phyloP scores from a whole-genome alignment of 30 jellyfish, hydroid and myxozoan genomes.

The Nemopilema nomurai region DNA sequence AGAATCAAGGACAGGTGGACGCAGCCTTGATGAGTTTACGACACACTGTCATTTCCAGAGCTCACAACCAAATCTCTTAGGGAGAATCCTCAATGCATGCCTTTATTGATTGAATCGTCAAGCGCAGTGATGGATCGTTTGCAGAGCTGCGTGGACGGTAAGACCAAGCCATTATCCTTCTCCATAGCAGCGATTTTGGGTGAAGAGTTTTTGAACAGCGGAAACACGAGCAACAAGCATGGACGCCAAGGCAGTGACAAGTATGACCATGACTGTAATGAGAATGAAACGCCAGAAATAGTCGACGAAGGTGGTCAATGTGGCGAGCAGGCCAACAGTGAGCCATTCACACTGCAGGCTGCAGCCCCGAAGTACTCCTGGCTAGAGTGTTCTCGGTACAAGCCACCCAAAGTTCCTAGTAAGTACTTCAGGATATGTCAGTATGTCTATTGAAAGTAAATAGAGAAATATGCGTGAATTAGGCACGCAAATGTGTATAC shows the following conservation, averaged over 20 bases:
- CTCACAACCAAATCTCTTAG: neutral
- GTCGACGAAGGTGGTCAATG: neutral
- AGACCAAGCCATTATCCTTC: constrained; percentile 24
- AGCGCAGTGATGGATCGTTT: neutral
- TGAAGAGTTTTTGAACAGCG: constrained; percentile 21
- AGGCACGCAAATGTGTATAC: no score
- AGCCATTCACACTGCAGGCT: neutral
- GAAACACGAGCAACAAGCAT: neutral
- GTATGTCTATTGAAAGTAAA: no score
- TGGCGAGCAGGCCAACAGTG: neutral
- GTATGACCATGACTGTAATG: neutral
- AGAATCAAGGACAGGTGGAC: neutral
- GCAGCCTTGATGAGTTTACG: neutral
- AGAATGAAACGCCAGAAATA: neutral
- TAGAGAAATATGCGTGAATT: neutral
- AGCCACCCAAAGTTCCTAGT: constrained; percentile 85
- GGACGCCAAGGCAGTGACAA: neutral
- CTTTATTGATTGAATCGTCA: neutral
- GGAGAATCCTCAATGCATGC: neutral
- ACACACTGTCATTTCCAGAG: neutral
- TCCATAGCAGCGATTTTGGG: constrained; percentile 59
- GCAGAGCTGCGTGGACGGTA: neutral
- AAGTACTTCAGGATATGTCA: constrained; percentile 43
- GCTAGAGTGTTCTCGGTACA: constrained; percentile 82
- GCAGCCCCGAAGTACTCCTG: constrained; percentile 57